Evolutionary conservation across 2,888 invertebrate genomes (phyloP).

Genomic region (Microctonus brassicae): DNA sequence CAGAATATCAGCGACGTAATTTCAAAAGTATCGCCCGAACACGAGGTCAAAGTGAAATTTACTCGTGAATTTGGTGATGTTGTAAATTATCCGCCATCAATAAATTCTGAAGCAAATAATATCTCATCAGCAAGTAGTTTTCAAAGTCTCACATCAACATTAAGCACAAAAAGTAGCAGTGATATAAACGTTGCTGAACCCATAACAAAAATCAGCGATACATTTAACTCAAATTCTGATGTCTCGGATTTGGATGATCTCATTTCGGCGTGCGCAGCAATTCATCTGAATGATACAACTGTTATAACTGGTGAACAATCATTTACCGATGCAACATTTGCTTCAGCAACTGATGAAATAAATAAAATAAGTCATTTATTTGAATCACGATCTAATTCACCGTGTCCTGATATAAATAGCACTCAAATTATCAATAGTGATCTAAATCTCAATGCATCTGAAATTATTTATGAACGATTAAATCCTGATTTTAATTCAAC

Average conservation of each 20-base stretch:
- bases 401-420: background rate
- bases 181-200: conserved; percentile 51
- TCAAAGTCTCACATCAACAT: conserved; percentile 58
- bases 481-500: conserved; percentile 9
- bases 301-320: conserved; percentile 46
- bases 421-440: background rate
- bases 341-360: conserved; percentile 54
- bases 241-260: conserved; percentile 60
- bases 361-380: background rate
- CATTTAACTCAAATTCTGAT: conserved; percentile 51
- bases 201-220: conserved; percentile 47
- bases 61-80: conserved; percentile 61
- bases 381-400: background rate
- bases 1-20: conserved; percentile 44
- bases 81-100: background rate
- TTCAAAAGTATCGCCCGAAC: conserved; percentile 48
- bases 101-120: conserved; percentile 41
- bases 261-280: conserved; percentile 58
- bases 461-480: background rate
- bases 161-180: conserved; percentile 59
- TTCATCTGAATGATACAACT: conserved; percentile 48
- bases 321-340: conserved; percentile 58
- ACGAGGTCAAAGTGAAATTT: conserved; percentile 62
- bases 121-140: conserved; percentile 63
- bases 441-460: conserved; percentile 5